phyloP scores from a whole-genome alignment of 1,140 invertebrate genomes.

The Aphelenchoides avenae region DNA sequence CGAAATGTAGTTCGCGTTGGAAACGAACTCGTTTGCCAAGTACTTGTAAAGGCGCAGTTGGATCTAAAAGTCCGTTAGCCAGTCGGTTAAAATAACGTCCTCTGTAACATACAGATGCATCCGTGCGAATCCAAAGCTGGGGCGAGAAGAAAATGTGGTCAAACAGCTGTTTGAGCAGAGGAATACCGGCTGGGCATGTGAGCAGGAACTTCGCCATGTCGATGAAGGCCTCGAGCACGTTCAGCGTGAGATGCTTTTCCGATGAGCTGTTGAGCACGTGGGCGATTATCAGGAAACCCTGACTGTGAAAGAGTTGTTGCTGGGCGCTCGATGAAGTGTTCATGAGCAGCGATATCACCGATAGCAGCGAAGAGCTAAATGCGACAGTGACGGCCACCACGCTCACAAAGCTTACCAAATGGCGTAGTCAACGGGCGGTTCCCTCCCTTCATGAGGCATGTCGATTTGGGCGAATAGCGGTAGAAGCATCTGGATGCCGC shows the following conservation, averaged over 20 bases:
- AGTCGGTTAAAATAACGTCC: slow-evolving; percentile 6
- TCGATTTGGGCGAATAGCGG: slow-evolving; percentile 96
- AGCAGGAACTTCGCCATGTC: slow-evolving; percentile 79
- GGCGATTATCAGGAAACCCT: slow-evolving; percentile 94
- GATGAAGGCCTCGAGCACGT: slow-evolving; percentile 65
- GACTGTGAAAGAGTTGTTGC: slow-evolving; percentile 95
- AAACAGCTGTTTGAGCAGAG: slow-evolving; percentile 92
- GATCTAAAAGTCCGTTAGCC: slow-evolving; percentile 62
- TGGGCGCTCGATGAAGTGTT: slow-evolving; percentile 93
- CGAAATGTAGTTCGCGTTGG: slow-evolving; percentile 89
- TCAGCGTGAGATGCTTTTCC: slow-evolving; percentile 39
- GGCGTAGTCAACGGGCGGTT: slow-evolving; percentile 60
- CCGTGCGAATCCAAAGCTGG: slow-evolving; percentile 92
- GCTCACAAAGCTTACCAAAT: slow-evolving; percentile 60
- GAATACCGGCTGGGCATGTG: slow-evolving; percentile 83
- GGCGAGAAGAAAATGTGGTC: slow-evolving; percentile 98
- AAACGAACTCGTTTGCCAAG: slow-evolving; percentile 89
- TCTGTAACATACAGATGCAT: slow-evolving; percentile 34
- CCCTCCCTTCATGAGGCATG: slow-evolving; percentile 66
- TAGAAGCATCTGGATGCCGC: slow-evolving; percentile 95
- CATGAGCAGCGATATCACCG: slow-evolving; percentile 92
- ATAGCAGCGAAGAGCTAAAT: slow-evolving; percentile 85
- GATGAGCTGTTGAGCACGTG: slow-evolving; percentile 79
- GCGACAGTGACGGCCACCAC: slow-evolving; percentile 6
- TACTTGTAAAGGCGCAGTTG: slow-evolving; percentile 93